Percentiles rank a stretch among this genome's conserved stretches.
These are phyloP conservation scores for Rhynchopsitta pachyrhyncha DNA, from an alignment of 2,113 vertebrate genomes.

Conservation along the genomic window DNA sequence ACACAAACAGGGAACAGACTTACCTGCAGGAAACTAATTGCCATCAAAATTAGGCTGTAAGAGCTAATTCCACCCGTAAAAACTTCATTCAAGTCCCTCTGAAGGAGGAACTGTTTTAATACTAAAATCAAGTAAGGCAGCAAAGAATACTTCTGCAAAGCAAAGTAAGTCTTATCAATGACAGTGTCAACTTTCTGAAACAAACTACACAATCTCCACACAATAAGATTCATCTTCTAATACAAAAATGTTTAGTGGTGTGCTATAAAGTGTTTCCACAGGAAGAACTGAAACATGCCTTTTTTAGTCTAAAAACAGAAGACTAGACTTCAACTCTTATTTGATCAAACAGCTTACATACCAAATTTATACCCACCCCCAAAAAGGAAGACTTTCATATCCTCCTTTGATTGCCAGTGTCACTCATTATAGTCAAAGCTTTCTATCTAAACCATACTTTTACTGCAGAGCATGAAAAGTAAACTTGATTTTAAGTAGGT, in stretches of 20 bases:
- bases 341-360: not conserved
- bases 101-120: slow-evolving; percentile 97
- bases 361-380: not conserved
- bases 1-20: not conserved
- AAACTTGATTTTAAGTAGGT: not conserved
- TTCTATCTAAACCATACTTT: not conserved
- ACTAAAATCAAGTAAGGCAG: slow-evolving; percentile 98
- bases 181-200: not conserved
- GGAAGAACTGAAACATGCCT: not conserved
- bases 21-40: slow-evolving; percentile 98
- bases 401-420: not conserved
- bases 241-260: not conserved
- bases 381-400: not conserved
- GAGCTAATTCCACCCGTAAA: slow-evolving; percentile 98
- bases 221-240: not conserved
- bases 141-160: slow-evolving; percentile 90
- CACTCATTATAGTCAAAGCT: not conserved
- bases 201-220: not conserved
- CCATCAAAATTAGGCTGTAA: slow-evolving; percentile 98
- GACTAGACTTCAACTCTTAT: not conserved
- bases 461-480: not conserved
- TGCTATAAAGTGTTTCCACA: not conserved
- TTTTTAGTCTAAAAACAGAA: not conserved
- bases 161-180: slow-evolving; percentile 6
- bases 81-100: slow-evolving; percentile 97